Evolutionary conservation across 2,113 vertebrate genomes (phyloP).

Genomic region (Megaleporinus macrocephalus): DNA sequence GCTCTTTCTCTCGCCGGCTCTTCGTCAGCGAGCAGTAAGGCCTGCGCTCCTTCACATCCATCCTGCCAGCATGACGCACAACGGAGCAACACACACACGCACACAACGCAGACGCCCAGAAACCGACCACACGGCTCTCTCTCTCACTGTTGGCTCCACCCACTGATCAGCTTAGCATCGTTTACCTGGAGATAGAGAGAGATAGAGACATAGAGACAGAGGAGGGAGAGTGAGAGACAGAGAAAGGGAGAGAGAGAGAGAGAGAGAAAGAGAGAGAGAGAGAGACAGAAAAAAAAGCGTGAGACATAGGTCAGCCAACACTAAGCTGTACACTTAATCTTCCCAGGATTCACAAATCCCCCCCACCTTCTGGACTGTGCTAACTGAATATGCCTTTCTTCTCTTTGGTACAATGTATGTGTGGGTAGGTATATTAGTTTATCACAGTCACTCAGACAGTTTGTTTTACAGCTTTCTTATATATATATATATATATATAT

Average conservation of each 20-base stretch:
- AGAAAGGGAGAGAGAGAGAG: slow-evolving; percentile 14
- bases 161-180: slow-evolving; percentile 69
- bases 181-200: slow-evolving; percentile 65
- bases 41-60: slow-evolving; percentile 99
- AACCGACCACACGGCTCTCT: slow-evolving; percentile 56
- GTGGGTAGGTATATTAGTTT: slow-evolving; percentile 19
- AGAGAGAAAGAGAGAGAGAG: slow-evolving; percentile 36
- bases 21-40: slow-evolving; percentile 97
- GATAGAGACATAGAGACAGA: slow-evolving; percentile 28
- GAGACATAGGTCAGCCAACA: slow-evolving; percentile 46
- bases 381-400: slow-evolving; percentile 1
- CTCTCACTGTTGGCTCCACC: slow-evolving; percentile 64
- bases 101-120: slow-evolving; percentile 10
- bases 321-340: slow-evolving; percentile 57
- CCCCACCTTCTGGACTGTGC: slow-evolving; percentile 37
- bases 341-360: slow-evolving; percentile 55
- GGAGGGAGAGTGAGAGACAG: slow-evolving; percentile 34
- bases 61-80: slow-evolving; percentile 87
- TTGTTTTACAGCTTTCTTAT: too few relatives aligned
- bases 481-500: too few relatives aligned
- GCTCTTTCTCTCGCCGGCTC: slow-evolving; percentile 90
- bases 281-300: slow-evolving; percentile 27
- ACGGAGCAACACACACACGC: slow-evolving; percentile 6
- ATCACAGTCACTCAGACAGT: too few relatives aligned
- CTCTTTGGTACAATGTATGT: slow-evolving; percentile 26